Evolutionary conservation across 2,888 invertebrate genomes (phyloP).

Genomic region (Caprella mutica): DNA sequence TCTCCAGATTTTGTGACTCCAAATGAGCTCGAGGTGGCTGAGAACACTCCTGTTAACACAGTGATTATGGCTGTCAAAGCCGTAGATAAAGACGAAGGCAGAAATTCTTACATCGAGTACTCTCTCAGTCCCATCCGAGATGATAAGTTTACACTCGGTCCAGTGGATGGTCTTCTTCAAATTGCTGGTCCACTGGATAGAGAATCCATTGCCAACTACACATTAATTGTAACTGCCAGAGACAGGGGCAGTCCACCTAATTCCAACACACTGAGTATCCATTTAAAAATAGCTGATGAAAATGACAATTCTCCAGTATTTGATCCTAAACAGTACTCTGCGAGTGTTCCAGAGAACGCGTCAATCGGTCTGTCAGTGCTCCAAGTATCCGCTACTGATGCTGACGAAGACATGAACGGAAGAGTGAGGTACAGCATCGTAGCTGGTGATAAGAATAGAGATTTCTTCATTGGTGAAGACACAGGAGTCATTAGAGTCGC

Average conservation of each 20-base stretch:
- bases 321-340: constrained; percentile 63
- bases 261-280: constrained; percentile 28
- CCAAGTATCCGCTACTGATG: constrained; percentile 78
- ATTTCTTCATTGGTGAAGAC: constrained; percentile 83
- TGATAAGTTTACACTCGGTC: constrained; percentile 66
- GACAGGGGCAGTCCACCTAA: constrained; percentile 73
- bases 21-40: constrained; percentile 58
- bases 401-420: constrained; percentile 80
- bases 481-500: constrained; percentile 81
- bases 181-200: constrained; percentile 78
- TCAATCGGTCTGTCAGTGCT: constrained; percentile 81
- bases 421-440: constrained; percentile 80
- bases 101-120: constrained; percentile 83
- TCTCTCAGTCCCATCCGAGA: constrained; percentile 46
- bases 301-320: constrained; percentile 40
- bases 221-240: constrained; percentile 56
- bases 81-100: constrained; percentile 75
- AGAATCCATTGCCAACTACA: constrained; percentile 63
- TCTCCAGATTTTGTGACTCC: constrained; percentile 72
- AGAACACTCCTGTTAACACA: constrained; percentile 74
- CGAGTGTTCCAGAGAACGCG: constrained; percentile 84
- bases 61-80: constrained; percentile 82
- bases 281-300: constrained; percentile 53
- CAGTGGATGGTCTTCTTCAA: constrained; percentile 73
- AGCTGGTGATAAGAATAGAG: constrained; percentile 76